Evolutionary conservation across 2,888 invertebrate genomes (phyloP).

Genomic region (Neoaliturus tenellus): DNA sequence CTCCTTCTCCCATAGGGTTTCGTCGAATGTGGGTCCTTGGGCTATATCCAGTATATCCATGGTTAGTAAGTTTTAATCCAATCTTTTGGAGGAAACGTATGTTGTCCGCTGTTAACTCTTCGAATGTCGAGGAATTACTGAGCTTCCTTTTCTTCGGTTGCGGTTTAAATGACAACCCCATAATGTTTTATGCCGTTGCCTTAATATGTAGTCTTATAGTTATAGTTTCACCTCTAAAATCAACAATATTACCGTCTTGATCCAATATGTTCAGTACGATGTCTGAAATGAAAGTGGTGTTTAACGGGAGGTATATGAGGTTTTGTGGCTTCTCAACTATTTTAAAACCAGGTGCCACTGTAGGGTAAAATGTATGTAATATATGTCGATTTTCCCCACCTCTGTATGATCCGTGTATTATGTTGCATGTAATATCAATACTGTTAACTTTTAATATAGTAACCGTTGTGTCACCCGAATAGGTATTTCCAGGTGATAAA

Average conservation of each 20-base stretch:
- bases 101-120: constrained; percentile 25
- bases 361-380: constrained; percentile 28
- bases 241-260: constrained; percentile 31
- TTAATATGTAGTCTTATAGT: not conserved
- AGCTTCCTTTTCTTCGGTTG: not conserved
- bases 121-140: not conserved
- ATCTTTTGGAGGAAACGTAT: constrained; percentile 13
- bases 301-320: constrained; percentile 35
- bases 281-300: constrained; percentile 30
- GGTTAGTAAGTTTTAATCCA: constrained; percentile 2
- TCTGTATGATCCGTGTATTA: too few species aligned
- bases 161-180: constrained; percentile 24
- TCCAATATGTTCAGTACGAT: constrained; percentile 39
- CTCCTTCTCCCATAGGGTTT: constrained; percentile 55
- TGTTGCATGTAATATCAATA: constrained; percentile 39
- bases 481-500: not conserved
- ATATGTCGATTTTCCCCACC: too few species aligned
- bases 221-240: constrained; percentile 20
- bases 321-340: constrained; percentile 40
- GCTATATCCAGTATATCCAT: constrained; percentile 54
- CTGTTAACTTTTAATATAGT: constrained; percentile 18
- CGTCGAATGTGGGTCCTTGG: constrained; percentile 53
- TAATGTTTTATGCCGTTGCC: not conserved
- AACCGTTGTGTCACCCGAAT: not conserved
- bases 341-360: constrained; percentile 23